Conservation (phyloP, 2,113 vertebrate species). For the Procavia capensis region DNA sequence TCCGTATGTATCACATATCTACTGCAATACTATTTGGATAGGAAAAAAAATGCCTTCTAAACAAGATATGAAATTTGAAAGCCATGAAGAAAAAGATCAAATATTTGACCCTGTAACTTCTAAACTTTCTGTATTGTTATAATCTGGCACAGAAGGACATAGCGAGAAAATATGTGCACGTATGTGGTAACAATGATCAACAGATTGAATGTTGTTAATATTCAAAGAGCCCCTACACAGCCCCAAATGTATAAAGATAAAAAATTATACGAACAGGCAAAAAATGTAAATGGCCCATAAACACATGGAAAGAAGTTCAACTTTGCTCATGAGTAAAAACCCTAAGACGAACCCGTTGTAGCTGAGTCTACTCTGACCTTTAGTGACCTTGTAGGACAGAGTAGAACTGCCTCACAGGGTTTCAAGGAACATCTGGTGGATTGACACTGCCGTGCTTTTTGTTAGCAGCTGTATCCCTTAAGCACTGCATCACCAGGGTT, state of each 20-base stretch:
- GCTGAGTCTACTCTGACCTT: no score
- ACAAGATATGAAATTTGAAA: neutral
- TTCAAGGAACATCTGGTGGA: no score
- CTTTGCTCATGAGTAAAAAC: neutral
- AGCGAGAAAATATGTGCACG: neutral
- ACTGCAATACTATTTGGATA: neutral
- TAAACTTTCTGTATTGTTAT: neutral
- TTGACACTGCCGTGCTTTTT: no score
- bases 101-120: neutral
- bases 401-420: no score
- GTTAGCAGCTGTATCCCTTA: no score
- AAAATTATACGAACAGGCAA: neutral
- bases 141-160: neutral
- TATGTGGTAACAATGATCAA: neutral
- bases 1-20: neutral
- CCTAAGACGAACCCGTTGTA: no score
- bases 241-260: neutral
- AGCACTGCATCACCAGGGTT: no score
- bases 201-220: neutral
- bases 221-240: neutral
- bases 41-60: slow-evolving; percentile 31
- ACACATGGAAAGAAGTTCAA: neutral
- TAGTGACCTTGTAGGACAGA: no score
- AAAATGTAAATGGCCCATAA: neutral
- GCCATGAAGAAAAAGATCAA: neutral